Conservation (phyloP, 2,797 vertebrate species). For the Catostomus latipinnis region DNA sequence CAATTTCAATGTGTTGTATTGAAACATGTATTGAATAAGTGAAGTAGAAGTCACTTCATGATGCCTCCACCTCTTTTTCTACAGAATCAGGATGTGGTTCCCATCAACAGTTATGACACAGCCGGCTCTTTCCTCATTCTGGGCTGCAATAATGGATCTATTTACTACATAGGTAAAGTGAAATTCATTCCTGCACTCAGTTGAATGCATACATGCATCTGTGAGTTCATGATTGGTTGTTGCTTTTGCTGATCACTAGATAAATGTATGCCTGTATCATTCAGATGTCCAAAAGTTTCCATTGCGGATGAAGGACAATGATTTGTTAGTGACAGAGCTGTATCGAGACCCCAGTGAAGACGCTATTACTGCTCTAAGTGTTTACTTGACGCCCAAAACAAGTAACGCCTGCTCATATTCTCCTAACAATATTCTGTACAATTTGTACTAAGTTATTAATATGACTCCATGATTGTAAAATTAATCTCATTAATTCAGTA, state of each 20-base stretch:
- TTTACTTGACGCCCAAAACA: slow-evolving; percentile 93
- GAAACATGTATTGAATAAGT: neutral
- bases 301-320: slow-evolving; percentile 93
- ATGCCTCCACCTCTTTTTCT: neutral
- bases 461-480: no score
- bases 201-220: no score
- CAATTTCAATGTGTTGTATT: neutral
- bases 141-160: slow-evolving; percentile 91
- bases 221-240: neutral
- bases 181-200: neutral
- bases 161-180: slow-evolving; percentile 82
- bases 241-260: neutral
- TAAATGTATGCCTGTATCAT: slow-evolving; percentile 11
- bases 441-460: no score
- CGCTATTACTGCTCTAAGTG: slow-evolving; percentile 90
- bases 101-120: slow-evolving; percentile 91
- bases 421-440: no score
- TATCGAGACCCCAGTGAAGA: slow-evolving; percentile 90
- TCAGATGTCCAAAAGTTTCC: slow-evolving; percentile 94
- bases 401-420: slow-evolving; percentile 71
- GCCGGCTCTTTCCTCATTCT: slow-evolving; percentile 92
- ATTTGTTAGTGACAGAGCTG: slow-evolving; percentile 90
- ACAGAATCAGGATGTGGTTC: slow-evolving; percentile 92
- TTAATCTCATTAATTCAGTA: no score
- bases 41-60: neutral